Percentiles rank a stretch among this genome's conserved stretches.
Conservation (phyloP, 2,113 vertebrate species). For the Mirounga angustirostris region DNA sequence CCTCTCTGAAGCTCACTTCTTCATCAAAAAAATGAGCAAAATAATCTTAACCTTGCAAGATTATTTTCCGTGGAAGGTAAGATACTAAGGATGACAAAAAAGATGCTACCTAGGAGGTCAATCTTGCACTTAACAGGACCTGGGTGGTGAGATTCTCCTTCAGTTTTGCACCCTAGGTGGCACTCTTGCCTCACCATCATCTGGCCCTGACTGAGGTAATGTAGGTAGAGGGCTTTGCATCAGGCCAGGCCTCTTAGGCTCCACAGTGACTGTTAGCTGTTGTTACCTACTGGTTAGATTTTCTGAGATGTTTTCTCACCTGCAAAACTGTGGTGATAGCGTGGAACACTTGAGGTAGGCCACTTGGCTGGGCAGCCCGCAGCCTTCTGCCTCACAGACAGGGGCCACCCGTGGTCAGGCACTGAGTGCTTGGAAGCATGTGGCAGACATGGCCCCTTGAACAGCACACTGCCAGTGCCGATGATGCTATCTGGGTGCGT, state of each 20-base stretch:
- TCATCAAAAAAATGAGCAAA: not conserved
- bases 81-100: too few species aligned
- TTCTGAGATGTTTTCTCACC: not conserved
- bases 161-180: rapidly evolving
- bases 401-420: not conserved
- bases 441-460: not conserved
- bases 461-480: not conserved
- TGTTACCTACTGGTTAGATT: not conserved
- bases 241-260: not conserved
- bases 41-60: not conserved
- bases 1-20: not conserved
- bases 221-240: not conserved
- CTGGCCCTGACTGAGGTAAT: rapidly evolving
- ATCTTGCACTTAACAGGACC: not conserved
- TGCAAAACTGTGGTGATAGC: not conserved
- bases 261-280: not conserved
- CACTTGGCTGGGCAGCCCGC: not conserved
- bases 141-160: not conserved
- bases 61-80: not conserved
- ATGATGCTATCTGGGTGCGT: not conserved
- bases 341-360: not conserved
- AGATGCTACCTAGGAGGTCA: not conserved
- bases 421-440: not conserved
- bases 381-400: not conserved
- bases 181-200: not conserved